phyloP scores from a whole-genome alignment of 1,140 invertebrate species.

The Drosophila santomea region DNA sequence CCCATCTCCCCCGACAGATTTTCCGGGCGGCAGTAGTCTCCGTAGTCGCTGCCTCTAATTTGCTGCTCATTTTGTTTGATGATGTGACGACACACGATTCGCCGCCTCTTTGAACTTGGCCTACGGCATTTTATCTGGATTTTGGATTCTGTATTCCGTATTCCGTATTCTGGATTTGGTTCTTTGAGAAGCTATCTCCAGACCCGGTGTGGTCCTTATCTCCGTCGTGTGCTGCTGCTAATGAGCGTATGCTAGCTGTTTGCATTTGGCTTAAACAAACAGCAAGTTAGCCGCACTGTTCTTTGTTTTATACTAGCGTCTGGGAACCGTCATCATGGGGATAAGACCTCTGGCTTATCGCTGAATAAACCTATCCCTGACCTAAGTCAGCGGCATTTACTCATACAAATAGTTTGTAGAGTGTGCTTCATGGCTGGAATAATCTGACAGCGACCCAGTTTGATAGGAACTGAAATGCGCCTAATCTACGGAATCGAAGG shows the following conservation, averaged over 20 bases:
- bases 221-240: constrained; percentile 54
- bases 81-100: constrained; percentile 60
- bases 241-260: constrained; percentile 47
- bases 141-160: not conserved
- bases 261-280: constrained; percentile 49
- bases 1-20: constrained; percentile 8
- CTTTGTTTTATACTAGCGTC: constrained; percentile 8
- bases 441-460: constrained; percentile 42
- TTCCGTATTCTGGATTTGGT: not conserved
- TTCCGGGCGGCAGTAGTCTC: constrained; percentile 12
- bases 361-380: constrained; percentile 21
- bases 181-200: constrained; percentile 11
- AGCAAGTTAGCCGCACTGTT: constrained; percentile 36
- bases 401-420: not conserved
- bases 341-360: constrained; percentile 12
- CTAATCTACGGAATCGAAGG: constrained; percentile 45
- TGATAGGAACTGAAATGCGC: constrained; percentile 23
- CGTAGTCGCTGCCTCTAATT: constrained; percentile 63
- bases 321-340: not conserved
- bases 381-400: constrained; percentile 15
- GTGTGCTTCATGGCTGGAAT: constrained; percentile 8
- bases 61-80: constrained; percentile 72
- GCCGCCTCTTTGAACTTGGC: constrained; percentile 64
- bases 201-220: constrained; percentile 69
- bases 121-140: constrained; percentile 29